Percentiles rank a stretch among this genome's conserved stretches.
phyloP scores from a whole-genome alignment of 2,888 invertebrate genomes.

The Rapana venosa region DNA sequence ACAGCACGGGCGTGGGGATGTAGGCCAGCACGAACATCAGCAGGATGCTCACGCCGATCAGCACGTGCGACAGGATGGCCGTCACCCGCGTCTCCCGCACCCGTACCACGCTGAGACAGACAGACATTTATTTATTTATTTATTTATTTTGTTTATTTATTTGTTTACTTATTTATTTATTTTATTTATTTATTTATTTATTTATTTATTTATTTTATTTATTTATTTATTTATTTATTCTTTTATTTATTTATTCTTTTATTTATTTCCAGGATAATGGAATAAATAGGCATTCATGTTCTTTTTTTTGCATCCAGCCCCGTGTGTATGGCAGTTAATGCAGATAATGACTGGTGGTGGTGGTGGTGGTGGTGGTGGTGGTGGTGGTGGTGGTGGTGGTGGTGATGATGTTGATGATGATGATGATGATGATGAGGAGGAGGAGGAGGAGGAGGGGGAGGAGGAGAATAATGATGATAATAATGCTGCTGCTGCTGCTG shows the following conservation, averaged over 20 bases:
- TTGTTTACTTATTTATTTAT: too few relatives aligned
- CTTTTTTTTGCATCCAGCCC: too few relatives aligned
- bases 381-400: not conserved
- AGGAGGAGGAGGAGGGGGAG: not conserved
- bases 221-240: too few relatives aligned
- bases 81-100: conserved; percentile 82
- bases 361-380: not conserved
- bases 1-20: conserved; percentile 82
- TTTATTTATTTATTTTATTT: too few relatives aligned
- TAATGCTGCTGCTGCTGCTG: too few relatives aligned
- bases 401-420: not conserved
- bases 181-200: too few relatives aligned
- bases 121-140: too few relatives aligned
- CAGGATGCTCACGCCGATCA: conserved; percentile 81
- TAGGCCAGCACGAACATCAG: conserved; percentile 80
- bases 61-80: conserved; percentile 80
- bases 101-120: conserved; percentile 78
- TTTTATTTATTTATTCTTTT: too few relatives aligned
- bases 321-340: too few relatives aligned
- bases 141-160: too few relatives aligned
- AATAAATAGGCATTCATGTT: too few relatives aligned
- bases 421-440: not conserved
- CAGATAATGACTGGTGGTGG: not conserved
- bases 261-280: too few relatives aligned
- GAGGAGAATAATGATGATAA: not conserved